These are phyloP conservation scores for Eristalinus sepulchralis DNA, from an alignment of 2,888 invertebrate genomes.

Conservation along the genomic window DNA sequence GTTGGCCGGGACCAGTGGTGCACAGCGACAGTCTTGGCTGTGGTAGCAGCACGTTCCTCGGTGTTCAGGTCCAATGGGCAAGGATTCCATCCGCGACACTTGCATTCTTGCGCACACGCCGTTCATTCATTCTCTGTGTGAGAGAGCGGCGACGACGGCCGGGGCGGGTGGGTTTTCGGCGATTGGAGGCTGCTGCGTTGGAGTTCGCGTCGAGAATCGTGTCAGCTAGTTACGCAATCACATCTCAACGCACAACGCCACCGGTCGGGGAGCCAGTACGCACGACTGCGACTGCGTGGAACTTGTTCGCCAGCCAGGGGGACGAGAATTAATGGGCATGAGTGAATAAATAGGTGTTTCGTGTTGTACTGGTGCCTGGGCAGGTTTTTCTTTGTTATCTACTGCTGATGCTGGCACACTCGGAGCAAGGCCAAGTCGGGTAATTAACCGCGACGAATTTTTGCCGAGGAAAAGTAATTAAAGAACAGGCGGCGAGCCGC, in stretches of 20 bases:
- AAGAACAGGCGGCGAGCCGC: neutral
- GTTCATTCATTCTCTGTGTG: constrained; percentile 40
- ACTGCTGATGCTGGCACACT: neutral
- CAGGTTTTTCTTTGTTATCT: constrained; percentile 21
- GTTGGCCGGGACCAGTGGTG: constrained; percentile 22
- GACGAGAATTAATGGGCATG: constrained; percentile 28
- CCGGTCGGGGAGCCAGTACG: constrained; percentile 9
- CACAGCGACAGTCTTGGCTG: neutral
- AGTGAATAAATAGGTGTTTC: constrained; percentile 34
- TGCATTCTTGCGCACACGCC: constrained; percentile 21
- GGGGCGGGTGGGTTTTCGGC: constrained; percentile 47
- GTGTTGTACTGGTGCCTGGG: constrained; percentile 11
- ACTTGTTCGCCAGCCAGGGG: constrained; percentile 29
- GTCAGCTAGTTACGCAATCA: constrained; percentile 42
- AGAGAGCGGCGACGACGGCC: no score
- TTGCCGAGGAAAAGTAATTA: constrained; percentile 10
- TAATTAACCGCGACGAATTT: constrained; percentile 27
- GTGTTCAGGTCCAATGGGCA: constrained; percentile 53
- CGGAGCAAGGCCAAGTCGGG: constrained; percentile 39
- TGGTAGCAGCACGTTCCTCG: constrained; percentile 4
- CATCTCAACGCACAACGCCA: constrained; percentile 30
- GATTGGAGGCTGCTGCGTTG: constrained; percentile 37
- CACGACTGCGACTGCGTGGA: constrained; percentile 57
- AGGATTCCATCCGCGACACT: constrained; percentile 29
- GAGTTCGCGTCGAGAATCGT: constrained; percentile 30